A percentile compares a stretch with the other conserved stretches of the same genome.
Evolutionary conservation across 2,113 vertebrate species (phyloP).

Genomic region (Budorcas taxicolor): DNA sequence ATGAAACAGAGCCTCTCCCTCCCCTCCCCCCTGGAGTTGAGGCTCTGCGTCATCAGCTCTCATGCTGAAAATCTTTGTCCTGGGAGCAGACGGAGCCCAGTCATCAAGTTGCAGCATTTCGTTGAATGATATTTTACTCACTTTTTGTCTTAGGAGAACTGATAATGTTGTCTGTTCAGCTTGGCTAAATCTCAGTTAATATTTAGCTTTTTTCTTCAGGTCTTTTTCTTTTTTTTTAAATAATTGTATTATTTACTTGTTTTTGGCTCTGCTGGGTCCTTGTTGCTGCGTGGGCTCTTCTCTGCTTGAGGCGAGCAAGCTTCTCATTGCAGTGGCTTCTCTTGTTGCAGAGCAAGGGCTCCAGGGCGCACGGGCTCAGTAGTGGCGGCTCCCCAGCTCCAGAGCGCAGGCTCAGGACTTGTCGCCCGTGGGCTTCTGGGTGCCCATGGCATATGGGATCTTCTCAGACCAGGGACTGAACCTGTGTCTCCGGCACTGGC

Average conservation of each 20-base stretch:
- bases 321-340: not conserved
- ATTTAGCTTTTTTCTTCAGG: not conserved
- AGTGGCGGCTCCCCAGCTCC: rapidly evolving
- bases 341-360: not conserved
- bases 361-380: not conserved
- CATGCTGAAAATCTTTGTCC: not conserved
- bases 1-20: not conserved
- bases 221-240: too few relatives aligned
- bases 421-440: not conserved
- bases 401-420: not conserved
- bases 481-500: not conserved
- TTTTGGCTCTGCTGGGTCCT: not conserved
- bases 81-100: not conserved
- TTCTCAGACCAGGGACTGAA: not conserved
- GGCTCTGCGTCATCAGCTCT: not conserved
- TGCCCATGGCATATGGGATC: not conserved
- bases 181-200: conserved; percentile 24
- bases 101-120: rapidly evolving
- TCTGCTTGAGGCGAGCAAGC: not conserved
- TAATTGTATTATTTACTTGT: not conserved
- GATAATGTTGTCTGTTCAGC: not conserved
- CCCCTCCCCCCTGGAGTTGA: not conserved
- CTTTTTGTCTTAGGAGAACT: not conserved
- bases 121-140: not conserved
- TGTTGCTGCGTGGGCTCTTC: not conserved